These are phyloP conservation scores for Drosophila arawakana DNA, from an alignment of 1,140 invertebrate species.

Conservation along the genomic window DNA sequence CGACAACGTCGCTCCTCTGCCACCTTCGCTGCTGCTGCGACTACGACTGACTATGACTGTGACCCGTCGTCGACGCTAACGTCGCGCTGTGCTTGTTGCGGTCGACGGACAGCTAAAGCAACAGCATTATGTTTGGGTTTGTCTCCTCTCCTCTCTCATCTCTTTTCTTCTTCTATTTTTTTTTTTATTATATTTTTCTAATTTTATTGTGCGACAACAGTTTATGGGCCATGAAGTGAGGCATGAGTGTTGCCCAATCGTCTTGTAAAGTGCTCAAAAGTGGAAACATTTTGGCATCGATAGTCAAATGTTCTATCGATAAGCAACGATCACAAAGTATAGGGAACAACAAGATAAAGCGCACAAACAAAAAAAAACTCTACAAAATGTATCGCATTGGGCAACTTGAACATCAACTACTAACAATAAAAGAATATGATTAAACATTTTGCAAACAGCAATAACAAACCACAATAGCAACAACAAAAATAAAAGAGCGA, in stretches of 20 bases:
- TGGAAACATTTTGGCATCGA: slow-evolving; percentile 25
- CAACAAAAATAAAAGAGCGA: slow-evolving; percentile 36
- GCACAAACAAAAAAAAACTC: neutral
- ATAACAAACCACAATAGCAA: neutral
- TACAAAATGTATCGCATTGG: neutral
- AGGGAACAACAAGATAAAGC: neutral
- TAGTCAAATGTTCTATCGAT: slow-evolving; percentile 39
- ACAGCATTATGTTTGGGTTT: slow-evolving; percentile 39
- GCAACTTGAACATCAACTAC: slow-evolving; percentile 17
- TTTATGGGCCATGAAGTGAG: slow-evolving; percentile 62
- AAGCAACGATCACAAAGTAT: slow-evolving; percentile 9
- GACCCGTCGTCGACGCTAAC: slow-evolving; percentile 57
- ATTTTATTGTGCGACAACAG: slow-evolving; percentile 20
- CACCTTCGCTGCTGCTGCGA: slow-evolving; percentile 6
- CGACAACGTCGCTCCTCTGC: slow-evolving; percentile 55
- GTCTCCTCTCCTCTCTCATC: slow-evolving; percentile 22
- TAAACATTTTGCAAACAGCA: slow-evolving; percentile 59
- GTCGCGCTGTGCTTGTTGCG: slow-evolving; percentile 23
- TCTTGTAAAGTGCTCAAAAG: slow-evolving; percentile 12
- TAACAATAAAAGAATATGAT: slow-evolving; percentile 45
- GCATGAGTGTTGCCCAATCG: slow-evolving; percentile 32
- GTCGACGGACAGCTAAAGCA: slow-evolving; percentile 11
- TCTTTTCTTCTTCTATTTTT: slow-evolving; percentile 4
- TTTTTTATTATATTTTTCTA: slow-evolving; percentile 14
- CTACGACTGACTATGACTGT: slow-evolving; percentile 40